Evolutionary conservation across 2,113 vertebrate genomes (phyloP).

Genomic region (Picathartes gymnocephalus): DNA sequence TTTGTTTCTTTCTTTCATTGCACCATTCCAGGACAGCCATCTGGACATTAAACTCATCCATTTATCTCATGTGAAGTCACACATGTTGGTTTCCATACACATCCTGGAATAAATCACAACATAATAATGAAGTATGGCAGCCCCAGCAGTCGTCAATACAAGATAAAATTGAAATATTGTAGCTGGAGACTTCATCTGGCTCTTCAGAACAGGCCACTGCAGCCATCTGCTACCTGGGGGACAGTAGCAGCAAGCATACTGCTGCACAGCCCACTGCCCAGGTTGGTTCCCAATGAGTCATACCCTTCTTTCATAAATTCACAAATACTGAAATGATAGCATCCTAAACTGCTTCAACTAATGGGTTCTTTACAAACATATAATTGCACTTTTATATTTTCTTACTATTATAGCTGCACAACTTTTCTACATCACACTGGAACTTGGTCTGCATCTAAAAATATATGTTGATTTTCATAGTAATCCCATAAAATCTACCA

Average conservation of each 20-base stretch:
- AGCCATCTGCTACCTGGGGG: accelerated
- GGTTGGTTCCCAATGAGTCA: neutral
- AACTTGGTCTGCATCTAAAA: neutral
- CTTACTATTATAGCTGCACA: neutral
- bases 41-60: neutral
- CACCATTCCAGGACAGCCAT: conserved; percentile 21
- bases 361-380: neutral
- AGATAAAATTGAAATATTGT: neutral
- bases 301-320: neutral
- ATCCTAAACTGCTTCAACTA: neutral
- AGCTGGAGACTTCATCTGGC: neutral
- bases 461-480: neutral
- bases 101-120: neutral
- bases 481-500: neutral
- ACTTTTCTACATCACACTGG: neutral
- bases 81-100: neutral
- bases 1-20: neutral
- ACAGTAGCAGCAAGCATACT: neutral
- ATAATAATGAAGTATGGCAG: neutral
- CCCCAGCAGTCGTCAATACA: neutral
- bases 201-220: neutral
- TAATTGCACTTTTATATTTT: neutral
- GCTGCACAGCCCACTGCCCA: neutral
- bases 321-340: neutral
- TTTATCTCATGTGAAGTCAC: neutral